Conservation (phyloP, 1,140 invertebrate species). For the Drosophila nigromelanica region DNA sequence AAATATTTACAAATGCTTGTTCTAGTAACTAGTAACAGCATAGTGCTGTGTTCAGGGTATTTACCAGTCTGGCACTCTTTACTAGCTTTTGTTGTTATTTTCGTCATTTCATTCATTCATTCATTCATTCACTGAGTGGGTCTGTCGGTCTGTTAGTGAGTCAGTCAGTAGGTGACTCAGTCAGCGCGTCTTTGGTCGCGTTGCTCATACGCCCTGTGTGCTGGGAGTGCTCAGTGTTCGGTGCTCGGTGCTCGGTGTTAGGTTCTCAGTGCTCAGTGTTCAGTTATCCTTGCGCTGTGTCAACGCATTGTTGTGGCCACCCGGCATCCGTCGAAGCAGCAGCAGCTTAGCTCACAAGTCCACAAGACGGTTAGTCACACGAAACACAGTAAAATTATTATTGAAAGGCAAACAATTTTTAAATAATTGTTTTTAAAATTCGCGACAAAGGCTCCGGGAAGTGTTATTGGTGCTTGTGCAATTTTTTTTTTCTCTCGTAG, state of each 20-base stretch:
- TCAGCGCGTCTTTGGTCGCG: constrained; percentile 58
- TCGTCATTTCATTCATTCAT: constrained; percentile 49
- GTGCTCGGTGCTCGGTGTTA: constrained; percentile 9
- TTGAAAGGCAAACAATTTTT: constrained; percentile 6
- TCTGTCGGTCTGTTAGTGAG: constrained; percentile 24
- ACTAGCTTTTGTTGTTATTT: background rate
- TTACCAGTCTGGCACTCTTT: background rate
- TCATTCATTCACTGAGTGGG: constrained; percentile 61
- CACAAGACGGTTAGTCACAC: constrained; percentile 63
- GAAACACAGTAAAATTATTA: constrained; percentile 27
- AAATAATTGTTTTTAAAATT: background rate
- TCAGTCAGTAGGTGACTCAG: constrained; percentile 18
- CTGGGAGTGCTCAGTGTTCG: constrained; percentile 20
- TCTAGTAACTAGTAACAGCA: no score
- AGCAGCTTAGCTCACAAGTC: constrained; percentile 16
- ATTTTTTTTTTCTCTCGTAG: background rate
- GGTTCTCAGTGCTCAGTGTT: constrained; percentile 19
- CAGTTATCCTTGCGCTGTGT: constrained; percentile 78
- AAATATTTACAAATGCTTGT: no score
- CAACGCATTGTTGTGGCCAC: constrained; percentile 73
- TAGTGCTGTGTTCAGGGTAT: background rate
- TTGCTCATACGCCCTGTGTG: constrained; percentile 77
- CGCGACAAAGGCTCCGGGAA: constrained; percentile 9
- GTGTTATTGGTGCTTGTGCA: constrained; percentile 3
- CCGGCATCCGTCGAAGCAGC: constrained; percentile 35